Percentiles rank a stretch among this genome's conserved stretches.
Evolutionary conservation across 2,797 vertebrate genomes (phyloP).

Genomic region (Halcyon badia): DNA sequence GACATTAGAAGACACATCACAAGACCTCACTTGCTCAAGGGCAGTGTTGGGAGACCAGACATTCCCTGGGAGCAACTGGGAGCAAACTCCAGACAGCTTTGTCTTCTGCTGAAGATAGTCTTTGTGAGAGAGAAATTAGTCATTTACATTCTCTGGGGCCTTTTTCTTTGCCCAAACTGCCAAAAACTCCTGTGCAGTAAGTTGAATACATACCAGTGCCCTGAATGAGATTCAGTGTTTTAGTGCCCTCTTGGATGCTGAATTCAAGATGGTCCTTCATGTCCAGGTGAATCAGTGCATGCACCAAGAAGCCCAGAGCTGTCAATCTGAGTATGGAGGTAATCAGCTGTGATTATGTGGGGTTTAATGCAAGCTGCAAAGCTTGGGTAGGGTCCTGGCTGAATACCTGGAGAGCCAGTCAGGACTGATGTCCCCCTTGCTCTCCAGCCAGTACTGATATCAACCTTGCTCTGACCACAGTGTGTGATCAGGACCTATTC

Average conservation of each 20-base stretch:
- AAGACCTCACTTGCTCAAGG: background rate
- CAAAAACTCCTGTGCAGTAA: background rate
- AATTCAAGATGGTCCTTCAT: background rate
- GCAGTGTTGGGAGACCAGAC: background rate
- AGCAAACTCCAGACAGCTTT: background rate
- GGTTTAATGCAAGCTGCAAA: background rate
- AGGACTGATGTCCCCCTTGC: background rate
- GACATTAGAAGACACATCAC: background rate
- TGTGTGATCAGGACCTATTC: accelerated
- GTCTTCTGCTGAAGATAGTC: background rate
- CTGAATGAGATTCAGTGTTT: background rate
- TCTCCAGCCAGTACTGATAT: background rate
- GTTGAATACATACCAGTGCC: background rate
- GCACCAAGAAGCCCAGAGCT: background rate
- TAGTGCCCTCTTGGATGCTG: background rate
- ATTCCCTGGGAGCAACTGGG: background rate
- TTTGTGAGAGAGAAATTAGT: background rate
- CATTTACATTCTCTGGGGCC: background rate
- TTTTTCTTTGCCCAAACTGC: background rate
- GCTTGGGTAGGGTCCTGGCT: background rate
- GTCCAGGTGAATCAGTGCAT: background rate
- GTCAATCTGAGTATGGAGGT: background rate
- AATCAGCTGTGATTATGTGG: background rate
- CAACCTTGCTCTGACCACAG: background rate
- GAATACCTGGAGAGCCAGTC: background rate